Evolutionary conservation across 2,888 invertebrate species (phyloP).

Genomic region (Cheilosia scutellata): DNA sequence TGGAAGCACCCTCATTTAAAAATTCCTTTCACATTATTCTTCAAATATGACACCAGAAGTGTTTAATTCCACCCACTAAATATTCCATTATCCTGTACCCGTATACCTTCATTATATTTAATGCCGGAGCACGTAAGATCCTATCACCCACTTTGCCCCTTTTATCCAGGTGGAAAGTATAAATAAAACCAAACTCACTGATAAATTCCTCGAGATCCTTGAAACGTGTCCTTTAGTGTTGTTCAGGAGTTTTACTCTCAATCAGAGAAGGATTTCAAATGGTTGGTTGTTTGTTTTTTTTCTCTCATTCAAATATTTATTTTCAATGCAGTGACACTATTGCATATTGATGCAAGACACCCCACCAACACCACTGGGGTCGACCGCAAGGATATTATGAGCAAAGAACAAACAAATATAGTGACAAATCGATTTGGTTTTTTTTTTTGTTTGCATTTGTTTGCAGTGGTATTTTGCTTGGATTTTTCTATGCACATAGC

Average conservation of each 20-base stretch:
- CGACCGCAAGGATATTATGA: background rate
- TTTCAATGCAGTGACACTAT: background rate
- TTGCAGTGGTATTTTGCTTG: slow-evolving; percentile 11
- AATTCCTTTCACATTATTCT: no score
- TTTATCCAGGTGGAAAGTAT: slow-evolving; percentile 10
- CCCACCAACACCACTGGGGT: no score
- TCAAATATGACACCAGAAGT: no score
- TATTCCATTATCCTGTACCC: no score
- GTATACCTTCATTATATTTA: background rate
- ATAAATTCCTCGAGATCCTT: slow-evolving; percentile 16
- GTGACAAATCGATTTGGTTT: slow-evolving; percentile 3
- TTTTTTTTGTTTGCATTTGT: background rate
- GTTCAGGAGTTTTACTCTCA: slow-evolving; percentile 15
- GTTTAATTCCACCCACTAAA: no score
- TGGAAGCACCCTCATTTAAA: no score
- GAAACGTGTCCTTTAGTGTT: slow-evolving; percentile 15
- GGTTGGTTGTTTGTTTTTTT: background rate
- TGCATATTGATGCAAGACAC: background rate
- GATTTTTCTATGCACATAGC: slow-evolving; percentile 18
- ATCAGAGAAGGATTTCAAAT: slow-evolving; percentile 20
- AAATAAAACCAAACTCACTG: slow-evolving; percentile 23
- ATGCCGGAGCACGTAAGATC: background rate
- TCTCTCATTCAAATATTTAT: slow-evolving; percentile 2
- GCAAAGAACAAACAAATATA: no score
- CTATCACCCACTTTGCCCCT: background rate